Evolutionary conservation across 2,888 invertebrate genomes (phyloP).

Genomic region (Apamea crenata): DNA sequence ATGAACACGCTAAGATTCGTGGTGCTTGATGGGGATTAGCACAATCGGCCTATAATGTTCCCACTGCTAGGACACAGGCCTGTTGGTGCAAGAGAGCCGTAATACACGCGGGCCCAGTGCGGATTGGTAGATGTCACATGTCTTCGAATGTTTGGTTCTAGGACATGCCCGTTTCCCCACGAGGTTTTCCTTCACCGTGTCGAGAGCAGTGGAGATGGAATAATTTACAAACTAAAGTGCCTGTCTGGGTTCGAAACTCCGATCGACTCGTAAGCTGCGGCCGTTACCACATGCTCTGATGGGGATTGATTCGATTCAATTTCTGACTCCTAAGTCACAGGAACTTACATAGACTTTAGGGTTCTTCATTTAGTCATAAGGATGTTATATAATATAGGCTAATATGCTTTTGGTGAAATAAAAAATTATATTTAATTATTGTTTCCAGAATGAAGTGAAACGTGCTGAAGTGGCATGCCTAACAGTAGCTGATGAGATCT

Average conservation of each 20-base stretch:
- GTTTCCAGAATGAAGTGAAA: conserved; percentile 77
- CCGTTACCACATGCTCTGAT: not conserved
- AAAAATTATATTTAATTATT: not conserved
- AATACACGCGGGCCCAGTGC: not conserved
- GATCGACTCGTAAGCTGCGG: not conserved
- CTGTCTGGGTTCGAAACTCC: not conserved
- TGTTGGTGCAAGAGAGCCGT: too few species aligned
- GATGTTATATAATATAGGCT: not conserved
- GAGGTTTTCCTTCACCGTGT: not conserved
- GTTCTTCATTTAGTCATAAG: not conserved
- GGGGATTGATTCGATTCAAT: not conserved
- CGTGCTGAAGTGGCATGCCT: conserved; percentile 81
- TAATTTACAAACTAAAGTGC: not conserved
- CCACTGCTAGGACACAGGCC: not conserved
- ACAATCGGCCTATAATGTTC: not conserved
- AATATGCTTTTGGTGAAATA: not conserved
- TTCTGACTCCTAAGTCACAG: not conserved
- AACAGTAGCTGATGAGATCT: conserved; percentile 77
- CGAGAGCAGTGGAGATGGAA: not conserved
- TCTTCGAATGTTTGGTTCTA: not conserved
- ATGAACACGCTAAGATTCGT: not conserved
- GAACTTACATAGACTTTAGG: not conserved
- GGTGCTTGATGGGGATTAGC: not conserved
- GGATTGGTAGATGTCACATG: not conserved
- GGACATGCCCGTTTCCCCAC: not conserved